Evolutionary conservation across 1,140 invertebrate genomes (phyloP).

Genomic region (Cotesia chilonis): DNA sequence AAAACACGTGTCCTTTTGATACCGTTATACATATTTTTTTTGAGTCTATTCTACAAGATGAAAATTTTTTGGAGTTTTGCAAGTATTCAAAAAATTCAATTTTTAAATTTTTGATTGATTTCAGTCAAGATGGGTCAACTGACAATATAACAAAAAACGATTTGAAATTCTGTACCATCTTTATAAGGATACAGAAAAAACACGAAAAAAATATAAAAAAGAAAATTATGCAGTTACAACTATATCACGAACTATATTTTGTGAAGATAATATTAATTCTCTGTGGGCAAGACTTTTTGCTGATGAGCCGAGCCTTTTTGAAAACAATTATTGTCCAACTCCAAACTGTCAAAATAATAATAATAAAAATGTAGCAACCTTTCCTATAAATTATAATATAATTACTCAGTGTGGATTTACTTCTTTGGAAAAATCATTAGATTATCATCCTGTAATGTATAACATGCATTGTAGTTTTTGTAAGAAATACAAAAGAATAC

Average conservation of each 20-base stretch:
- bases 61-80: neutral
- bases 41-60: neutral
- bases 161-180: neutral
- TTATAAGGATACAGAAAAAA: slow-evolving; percentile 3
- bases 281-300: neutral
- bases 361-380: neutral
- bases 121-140: neutral
- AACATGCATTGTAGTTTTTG: neutral
- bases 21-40: slow-evolving; percentile 1
- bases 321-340: neutral
- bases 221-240: neutral
- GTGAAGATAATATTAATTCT: neutral
- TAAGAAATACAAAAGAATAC: neutral
- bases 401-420: neutral
- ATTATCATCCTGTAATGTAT: neutral
- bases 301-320: slow-evolving; percentile 7
- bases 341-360: slow-evolving; percentile 7
- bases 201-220: neutral
- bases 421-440: slow-evolving; percentile 1
- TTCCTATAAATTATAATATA: neutral
- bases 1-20: slow-evolving; percentile 8
- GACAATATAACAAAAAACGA: neutral
- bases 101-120: slow-evolving; percentile 8
- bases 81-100: neutral
- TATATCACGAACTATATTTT: neutral